Evolutionary conservation across 2,113 vertebrate species (phyloP).

Genomic region (Nymphicus hollandicus): DNA sequence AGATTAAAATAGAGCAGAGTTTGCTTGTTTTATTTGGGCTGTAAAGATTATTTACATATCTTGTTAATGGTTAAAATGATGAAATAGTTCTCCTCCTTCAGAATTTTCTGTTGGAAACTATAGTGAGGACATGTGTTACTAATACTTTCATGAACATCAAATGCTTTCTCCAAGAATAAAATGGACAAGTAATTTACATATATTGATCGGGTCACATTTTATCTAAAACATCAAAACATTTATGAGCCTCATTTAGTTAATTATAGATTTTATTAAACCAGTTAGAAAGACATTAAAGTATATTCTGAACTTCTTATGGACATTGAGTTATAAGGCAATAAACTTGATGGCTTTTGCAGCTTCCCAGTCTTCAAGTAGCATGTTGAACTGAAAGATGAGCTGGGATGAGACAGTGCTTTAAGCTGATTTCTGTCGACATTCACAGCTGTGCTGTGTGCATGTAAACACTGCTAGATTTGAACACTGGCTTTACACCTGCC

Average conservation of each 20-base stretch:
- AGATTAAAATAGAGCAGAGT: background rate
- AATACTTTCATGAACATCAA: background rate
- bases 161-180: background rate
- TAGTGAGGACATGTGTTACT: background rate
- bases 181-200: background rate
- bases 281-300: background rate
- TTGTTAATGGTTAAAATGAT: background rate
- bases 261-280: constrained; percentile 6
- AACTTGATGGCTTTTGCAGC: background rate
- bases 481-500: background rate
- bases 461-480: background rate
- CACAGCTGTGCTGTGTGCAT: background rate
- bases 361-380: background rate
- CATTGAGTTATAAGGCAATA: background rate
- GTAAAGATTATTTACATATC: background rate
- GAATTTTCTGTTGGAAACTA: background rate
- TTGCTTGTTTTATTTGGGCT: background rate
- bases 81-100: background rate
- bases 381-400: background rate
- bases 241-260: constrained; percentile 11
- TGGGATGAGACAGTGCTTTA: background rate
- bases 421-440: background rate
- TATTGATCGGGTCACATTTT: background rate
- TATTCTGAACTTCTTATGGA: background rate
- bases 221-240: background rate